Conservation (phyloP, 2,888 invertebrate species). For the Eurytoma californica region DNA sequence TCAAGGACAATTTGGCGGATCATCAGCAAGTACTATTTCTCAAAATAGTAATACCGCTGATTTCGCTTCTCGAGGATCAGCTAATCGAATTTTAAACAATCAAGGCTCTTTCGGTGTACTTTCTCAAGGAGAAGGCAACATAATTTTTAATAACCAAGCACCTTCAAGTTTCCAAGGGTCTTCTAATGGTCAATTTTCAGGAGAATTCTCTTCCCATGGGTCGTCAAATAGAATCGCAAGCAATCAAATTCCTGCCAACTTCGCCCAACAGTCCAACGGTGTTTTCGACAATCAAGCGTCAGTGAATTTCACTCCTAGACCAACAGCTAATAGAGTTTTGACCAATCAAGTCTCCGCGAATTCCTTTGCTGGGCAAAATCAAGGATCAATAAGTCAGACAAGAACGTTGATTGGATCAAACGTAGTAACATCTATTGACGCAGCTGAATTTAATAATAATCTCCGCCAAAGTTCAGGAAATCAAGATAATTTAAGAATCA, state of each 20-base stretch:
- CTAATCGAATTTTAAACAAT: conserved; percentile 20
- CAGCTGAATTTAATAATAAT: conserved; percentile 4
- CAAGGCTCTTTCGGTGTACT: conserved; percentile 12
- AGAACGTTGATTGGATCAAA: conserved; percentile 51
- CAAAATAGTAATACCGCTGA: conserved; percentile 20
- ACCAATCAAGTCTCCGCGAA: conserved; percentile 6
- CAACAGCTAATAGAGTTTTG: background rate
- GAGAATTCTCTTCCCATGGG: background rate
- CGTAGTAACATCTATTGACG: conserved; percentile 51
- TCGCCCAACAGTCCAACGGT: background rate
- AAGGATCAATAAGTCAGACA: conserved; percentile 44
- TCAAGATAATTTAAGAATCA: conserved; percentile 15
- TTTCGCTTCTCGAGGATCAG: background rate
- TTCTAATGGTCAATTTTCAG: background rate
- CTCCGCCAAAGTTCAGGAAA: conserved; percentile 27
- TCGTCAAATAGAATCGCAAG: conserved; percentile 6
- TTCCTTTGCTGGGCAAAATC: conserved; percentile 28
- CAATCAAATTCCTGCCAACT: conserved; percentile 29
- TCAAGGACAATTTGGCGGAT: conserved; percentile 1
- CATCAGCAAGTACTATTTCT: background rate
- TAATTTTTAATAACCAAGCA: conserved; percentile 10
- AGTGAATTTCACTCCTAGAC: background rate
- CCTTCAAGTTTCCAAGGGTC: background rate
- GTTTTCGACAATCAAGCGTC: conserved; percentile 11
- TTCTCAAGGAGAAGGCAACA: conserved; percentile 1